Evolutionary conservation across 2,113 vertebrate species (phyloP), one percentile per base, ranked within the genome.

Genomic region (Cheilinus undulatus): DNA sequence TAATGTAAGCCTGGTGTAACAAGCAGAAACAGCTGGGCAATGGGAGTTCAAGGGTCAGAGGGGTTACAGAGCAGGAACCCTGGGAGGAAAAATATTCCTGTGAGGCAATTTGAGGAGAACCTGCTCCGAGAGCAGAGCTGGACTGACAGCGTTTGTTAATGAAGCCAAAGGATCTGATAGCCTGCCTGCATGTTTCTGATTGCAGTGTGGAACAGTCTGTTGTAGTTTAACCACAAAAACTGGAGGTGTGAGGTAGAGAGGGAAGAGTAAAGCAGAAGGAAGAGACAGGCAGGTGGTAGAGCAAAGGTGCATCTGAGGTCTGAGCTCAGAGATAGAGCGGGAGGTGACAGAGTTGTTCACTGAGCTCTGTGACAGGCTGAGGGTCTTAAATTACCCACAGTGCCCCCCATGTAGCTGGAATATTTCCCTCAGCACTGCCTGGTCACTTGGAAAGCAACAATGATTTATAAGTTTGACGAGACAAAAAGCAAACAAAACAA

Each of bases 11-110:
- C 23, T 24, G 22, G 36, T 68, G 53, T 73, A 65, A 82, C 72
- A 69, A 50, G 54, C 81, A 77, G 66, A 59, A 80, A 28, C 83
- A 88, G 85, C 50, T 86, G 72, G 45, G 40, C 75, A 77, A 26
- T 30, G 27, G 51, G 12, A n/a, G n/a, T n/a, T n/a, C n/a, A n/a
- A 26, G 38, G 77, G 79, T 73, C 61, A 67, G 61, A 42, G 20
- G 17, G 54, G 72, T 54, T 17, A 28, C 20, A 67, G 30, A 71
- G 58, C 34, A 53, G 50, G 58, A 73, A 38, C 53, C 60, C 58
- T 19, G 5, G 10, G 26, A 63, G 43, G 65, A 45, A 51, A 64
- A 68, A 64, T 69, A 80, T 58, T 64, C 69, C 52, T 46, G 17
- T 26, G 32, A 20, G 71, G 75, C 72, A 83, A 81, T 50, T 62